phyloP scores from a whole-genome alignment of 2,113 vertebrate species.

The Phocoena sinus region DNA sequence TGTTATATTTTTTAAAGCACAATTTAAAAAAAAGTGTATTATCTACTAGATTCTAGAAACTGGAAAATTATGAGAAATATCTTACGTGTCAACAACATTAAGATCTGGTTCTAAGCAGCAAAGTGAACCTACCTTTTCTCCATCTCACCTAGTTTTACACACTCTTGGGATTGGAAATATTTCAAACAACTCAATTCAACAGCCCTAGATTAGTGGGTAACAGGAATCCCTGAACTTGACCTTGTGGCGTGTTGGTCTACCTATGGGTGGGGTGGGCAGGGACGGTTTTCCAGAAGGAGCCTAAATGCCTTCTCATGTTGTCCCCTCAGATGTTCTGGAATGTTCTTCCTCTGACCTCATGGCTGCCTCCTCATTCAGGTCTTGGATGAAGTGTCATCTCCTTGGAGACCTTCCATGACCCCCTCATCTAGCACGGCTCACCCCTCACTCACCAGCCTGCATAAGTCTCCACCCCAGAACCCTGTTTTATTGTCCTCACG shows the following conservation, averaged over 20 bases:
- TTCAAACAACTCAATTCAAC: not conserved
- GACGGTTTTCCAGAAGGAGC: not conserved
- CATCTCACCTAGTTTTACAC: not conserved
- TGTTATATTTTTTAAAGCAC: not conserved
- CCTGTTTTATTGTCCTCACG: not conserved
- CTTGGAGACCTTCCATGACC: not conserved
- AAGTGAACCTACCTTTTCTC: not conserved
- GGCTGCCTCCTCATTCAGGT: not conserved
- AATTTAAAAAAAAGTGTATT: not conserved
- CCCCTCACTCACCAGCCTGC: not conserved
- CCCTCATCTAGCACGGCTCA: not conserved
- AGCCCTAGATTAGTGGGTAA: not conserved
- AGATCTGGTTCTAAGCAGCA: not conserved
- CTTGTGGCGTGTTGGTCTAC: rapidly evolving
- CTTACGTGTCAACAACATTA: not conserved
- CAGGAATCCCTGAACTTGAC: not conserved
- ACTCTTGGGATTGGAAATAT: not conserved
- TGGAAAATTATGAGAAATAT: not conserved
- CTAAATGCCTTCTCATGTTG: rapidly evolving
- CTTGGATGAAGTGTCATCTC: not conserved
- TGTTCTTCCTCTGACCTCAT: not conserved
- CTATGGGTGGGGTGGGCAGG: no score
- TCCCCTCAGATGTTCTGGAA: not conserved
- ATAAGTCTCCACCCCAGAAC: not conserved
- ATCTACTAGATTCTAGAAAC: not conserved